Evolutionary conservation across 2,888 invertebrate species (phyloP).

Genomic region (Heliconius ethilla): DNA sequence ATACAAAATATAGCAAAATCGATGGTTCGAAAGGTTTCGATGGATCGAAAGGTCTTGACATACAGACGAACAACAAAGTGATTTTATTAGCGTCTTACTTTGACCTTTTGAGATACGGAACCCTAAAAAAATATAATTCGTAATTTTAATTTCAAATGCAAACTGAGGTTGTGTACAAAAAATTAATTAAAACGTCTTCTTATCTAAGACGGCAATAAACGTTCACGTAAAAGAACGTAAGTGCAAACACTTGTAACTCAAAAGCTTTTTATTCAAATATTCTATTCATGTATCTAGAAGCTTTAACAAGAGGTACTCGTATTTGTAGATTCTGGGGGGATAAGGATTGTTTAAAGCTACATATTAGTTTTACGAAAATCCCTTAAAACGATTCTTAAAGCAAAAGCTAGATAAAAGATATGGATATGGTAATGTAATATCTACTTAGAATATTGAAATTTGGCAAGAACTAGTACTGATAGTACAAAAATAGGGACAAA

Average conservation of each 20-base stretch:
- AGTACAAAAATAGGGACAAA: too few relatives aligned
- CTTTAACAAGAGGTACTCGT: background rate
- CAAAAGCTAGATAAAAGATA: background rate
- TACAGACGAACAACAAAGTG: too few relatives aligned
- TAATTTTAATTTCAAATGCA: background rate
- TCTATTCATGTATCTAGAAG: slow-evolving; percentile 17
- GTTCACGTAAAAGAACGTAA: background rate
- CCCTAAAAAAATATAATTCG: background rate
- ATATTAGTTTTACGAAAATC: background rate
- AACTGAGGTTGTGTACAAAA: background rate
- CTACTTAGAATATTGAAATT: too few relatives aligned
- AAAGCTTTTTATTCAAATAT: slow-evolving; percentile 17
- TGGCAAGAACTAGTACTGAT: too few relatives aligned
- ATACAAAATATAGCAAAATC: too few relatives aligned
- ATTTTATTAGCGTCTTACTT: too few relatives aligned
- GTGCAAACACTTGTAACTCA: slow-evolving; percentile 21
- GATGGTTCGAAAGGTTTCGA: too few relatives aligned
- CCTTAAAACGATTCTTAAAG: background rate
- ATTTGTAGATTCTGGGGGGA: background rate
- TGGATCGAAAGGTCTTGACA: too few relatives aligned
- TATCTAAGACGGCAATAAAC: slow-evolving; percentile 9
- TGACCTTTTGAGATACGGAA: too few relatives aligned
- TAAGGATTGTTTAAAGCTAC: slow-evolving; percentile 2
- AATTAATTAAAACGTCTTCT: background rate
- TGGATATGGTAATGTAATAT: background rate